Conservation (phyloP, 2,113 vertebrate genomes). For the Trichechus manatus region DNA sequence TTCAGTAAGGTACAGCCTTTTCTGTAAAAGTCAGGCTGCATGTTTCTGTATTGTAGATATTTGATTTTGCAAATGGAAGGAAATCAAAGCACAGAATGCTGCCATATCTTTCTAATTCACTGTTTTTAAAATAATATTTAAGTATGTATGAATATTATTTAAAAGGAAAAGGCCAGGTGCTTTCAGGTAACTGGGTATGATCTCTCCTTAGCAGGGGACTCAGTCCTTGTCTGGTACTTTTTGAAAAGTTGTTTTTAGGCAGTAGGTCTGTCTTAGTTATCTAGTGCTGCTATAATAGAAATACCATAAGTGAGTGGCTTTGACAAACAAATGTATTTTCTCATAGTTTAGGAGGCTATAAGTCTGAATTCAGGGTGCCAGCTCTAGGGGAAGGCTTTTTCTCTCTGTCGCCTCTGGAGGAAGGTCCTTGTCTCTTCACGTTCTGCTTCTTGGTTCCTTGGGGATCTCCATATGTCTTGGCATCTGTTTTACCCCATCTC, state of each 20-base stretch:
- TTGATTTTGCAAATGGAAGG: neutral
- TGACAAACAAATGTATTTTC: too few relatives aligned
- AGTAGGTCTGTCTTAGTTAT: neutral
- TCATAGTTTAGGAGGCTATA: too few relatives aligned
- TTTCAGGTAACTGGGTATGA: neutral
- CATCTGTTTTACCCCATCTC: too few relatives aligned
- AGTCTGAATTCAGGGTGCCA: too few relatives aligned
- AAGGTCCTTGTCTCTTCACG: too few relatives aligned
- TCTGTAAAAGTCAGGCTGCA: too few relatives aligned
- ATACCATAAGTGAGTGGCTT: too few relatives aligned
- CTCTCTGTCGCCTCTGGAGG: too few relatives aligned
- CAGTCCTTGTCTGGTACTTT: neutral
- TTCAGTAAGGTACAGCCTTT: neutral
- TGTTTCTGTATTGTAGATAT: neutral
- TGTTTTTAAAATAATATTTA: neutral
- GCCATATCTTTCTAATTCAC: rapidly evolving
- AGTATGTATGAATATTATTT: neutral
- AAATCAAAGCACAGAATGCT: neutral
- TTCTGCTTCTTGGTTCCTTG: too few relatives aligned
- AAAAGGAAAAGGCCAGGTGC: neutral
- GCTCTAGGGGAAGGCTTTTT: too few relatives aligned
- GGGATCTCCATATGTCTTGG: too few relatives aligned
- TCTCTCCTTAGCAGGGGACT: neutral
- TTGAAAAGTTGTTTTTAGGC: neutral
- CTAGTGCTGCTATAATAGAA: too few relatives aligned